Evolutionary conservation across 2,888 invertebrate species (phyloP).

Genomic region (Drosophila algonquin): DNA sequence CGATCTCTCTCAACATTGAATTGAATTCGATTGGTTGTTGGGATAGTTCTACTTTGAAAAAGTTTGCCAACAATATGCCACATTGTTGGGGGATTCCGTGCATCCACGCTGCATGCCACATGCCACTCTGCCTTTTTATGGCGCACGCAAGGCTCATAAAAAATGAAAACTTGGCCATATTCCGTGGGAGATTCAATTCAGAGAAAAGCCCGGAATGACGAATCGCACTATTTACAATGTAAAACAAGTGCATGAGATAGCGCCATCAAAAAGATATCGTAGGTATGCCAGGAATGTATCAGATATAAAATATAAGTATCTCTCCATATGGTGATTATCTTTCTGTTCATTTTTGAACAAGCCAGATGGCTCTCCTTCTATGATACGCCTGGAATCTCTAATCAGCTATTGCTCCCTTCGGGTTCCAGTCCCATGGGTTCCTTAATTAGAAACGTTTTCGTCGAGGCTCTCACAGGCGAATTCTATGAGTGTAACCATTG

Average conservation of each 20-base stretch:
- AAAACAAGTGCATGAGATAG: not conserved
- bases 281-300: not conserved
- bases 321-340: not conserved
- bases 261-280: not conserved
- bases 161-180: slow-evolving; percentile 20
- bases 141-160: slow-evolving; percentile 38
- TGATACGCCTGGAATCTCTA: not conserved
- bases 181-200: slow-evolving; percentile 9
- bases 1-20: slow-evolving; percentile 6
- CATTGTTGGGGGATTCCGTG: slow-evolving; percentile 31
- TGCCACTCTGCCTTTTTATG: slow-evolving; percentile 18
- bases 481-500: too few species aligned
- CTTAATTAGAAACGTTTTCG: too few species aligned
- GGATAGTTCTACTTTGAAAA: not conserved
- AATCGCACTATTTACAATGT: slow-evolving; percentile 17
- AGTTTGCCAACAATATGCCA: slow-evolving; percentile 36
- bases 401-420: not conserved
- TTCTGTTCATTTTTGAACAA: not conserved
- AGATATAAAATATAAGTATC: not conserved
- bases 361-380: not conserved
- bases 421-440: too few species aligned
- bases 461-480: too few species aligned
- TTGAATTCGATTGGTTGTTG: slow-evolving; percentile 6
- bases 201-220: slow-evolving; percentile 14
- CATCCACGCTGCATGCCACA: slow-evolving; percentile 31